phyloP scores from a whole-genome alignment of 2,888 invertebrate species.

The Eilema depressum region DNA sequence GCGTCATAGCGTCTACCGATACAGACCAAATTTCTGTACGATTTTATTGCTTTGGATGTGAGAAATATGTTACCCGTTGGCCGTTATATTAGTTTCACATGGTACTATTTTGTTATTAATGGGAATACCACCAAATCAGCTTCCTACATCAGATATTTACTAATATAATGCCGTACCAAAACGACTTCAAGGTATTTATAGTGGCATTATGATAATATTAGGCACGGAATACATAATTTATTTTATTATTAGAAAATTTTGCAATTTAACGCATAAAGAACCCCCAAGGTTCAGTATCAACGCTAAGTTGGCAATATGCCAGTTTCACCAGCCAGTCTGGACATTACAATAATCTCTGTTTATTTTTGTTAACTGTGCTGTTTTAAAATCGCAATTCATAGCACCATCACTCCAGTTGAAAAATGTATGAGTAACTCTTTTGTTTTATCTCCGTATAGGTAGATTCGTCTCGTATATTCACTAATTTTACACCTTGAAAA shows the following conservation, averaged over 20 bases:
- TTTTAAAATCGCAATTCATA: constrained; percentile 59
- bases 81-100: neutral
- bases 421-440: constrained; percentile 36
- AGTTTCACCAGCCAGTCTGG: constrained; percentile 66
- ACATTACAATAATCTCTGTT: constrained; percentile 65
- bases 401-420: constrained; percentile 41
- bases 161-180: constrained; percentile 31
- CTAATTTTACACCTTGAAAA: constrained; percentile 29
- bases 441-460: constrained; percentile 29
- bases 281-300: constrained; percentile 70
- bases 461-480: constrained; percentile 26
- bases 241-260: constrained; percentile 55
- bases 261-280: constrained; percentile 59
- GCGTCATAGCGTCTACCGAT: constrained; percentile 7
- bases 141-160: constrained; percentile 16
- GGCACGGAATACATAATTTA: constrained; percentile 45
- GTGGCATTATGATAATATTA: constrained; percentile 40
- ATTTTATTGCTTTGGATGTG: neutral
- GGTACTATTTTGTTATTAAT: neutral
- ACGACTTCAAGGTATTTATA: constrained; percentile 42
- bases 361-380: constrained; percentile 65
- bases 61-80: neutral
- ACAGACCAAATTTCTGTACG: neutral
- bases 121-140: constrained; percentile 5
- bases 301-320: constrained; percentile 65